These are phyloP conservation scores for Takifugu flavidus DNA, from an alignment of 2,113 vertebrate species.

Conservation along the genomic window DNA sequence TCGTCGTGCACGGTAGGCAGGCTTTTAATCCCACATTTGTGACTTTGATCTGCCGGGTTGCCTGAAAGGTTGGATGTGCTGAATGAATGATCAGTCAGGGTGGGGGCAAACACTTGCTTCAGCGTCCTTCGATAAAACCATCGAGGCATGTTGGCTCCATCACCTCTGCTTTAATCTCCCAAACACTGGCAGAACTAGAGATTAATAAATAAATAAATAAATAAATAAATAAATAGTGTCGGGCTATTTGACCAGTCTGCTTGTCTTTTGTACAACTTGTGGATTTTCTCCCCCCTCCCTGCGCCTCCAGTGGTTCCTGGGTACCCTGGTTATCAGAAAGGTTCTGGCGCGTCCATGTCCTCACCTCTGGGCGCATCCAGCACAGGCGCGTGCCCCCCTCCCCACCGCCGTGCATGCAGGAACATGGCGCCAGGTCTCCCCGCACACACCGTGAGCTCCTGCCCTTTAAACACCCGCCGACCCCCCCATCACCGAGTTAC, in stretches of 20 bases:
- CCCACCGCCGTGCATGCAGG: neutral
- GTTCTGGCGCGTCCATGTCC: neutral
- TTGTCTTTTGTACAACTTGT: constrained; percentile 34
- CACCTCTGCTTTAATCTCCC: constrained; percentile 23
- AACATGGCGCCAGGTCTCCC: constrained; percentile 42
- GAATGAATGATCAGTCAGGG: neutral
- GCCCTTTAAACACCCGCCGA: constrained; percentile 6
- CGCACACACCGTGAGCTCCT: neutral
- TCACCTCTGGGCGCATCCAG: constrained; percentile 9
- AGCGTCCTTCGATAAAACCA: neutral
- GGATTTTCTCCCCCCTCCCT: constrained; percentile 15
- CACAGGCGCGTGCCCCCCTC: constrained; percentile 10
- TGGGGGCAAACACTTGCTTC: neutral
- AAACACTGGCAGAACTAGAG: neutral
- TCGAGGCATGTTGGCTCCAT: neutral
- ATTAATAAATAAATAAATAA: too few relatives aligned
- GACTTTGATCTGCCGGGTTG: neutral
- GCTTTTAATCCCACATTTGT: too few relatives aligned
- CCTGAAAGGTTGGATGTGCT: constrained; percentile 3
- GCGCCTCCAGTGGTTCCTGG: neutral
- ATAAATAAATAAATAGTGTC: too few relatives aligned
- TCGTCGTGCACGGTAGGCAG: constrained; percentile 74
- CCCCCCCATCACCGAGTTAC: constrained; percentile 10
- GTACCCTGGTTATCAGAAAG: neutral
- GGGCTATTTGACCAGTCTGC: neutral